Evolutionary conservation across 2,888 invertebrate genomes (phyloP), one percentile per base, ranked within the genome.

Genomic region (Drosophila bunnanda): DNA sequence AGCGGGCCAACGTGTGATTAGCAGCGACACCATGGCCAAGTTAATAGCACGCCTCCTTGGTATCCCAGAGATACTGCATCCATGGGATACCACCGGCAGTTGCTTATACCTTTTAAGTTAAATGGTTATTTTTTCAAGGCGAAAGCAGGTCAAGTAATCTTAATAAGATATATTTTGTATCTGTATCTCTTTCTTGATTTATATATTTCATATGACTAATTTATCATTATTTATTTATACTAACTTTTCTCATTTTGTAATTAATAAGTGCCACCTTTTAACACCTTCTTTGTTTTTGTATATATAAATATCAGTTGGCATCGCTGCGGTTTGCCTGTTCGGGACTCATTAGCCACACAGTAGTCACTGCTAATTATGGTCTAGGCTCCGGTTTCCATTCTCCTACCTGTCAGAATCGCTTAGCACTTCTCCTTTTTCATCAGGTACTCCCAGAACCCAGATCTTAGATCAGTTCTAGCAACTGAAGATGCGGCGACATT

Each of bases 1-100:
- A 46, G 56, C 55, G 46, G 25, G 46, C 58, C 74, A 80, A 68
- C 74, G 60, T 78, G 72, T 82, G 81, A 82, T 82, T 81, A 83
- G 71, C 67, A 61, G 79, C 79, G 79, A 82, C 86, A 80, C 86
- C 77, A 76, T 43, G 52, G 52, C 54, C 60, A 67, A 58, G 36
- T 68, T 68, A 68, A 68, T 68, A 32, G 59, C 46, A 52, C 36
- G 46, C 52, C 69, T 52, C 64, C 62, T 74, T 39, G 17, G 70
- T 46, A 67, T 57, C 67, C 46, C 57, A n/a, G 10, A 65, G 65
- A 62, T 56, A 36, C 70, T 38, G 64, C 41, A 65, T 64, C 64
- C 41, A 15, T 36, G 57, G 10, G 17, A 50, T 38, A 36, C 4
- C 32, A 50, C 8, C 46, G 28, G 28, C 7, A 52, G 50, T 52